phyloP scores from a whole-genome alignment of 2,888 invertebrate species.

The Macrosoma leucophasiata region DNA sequence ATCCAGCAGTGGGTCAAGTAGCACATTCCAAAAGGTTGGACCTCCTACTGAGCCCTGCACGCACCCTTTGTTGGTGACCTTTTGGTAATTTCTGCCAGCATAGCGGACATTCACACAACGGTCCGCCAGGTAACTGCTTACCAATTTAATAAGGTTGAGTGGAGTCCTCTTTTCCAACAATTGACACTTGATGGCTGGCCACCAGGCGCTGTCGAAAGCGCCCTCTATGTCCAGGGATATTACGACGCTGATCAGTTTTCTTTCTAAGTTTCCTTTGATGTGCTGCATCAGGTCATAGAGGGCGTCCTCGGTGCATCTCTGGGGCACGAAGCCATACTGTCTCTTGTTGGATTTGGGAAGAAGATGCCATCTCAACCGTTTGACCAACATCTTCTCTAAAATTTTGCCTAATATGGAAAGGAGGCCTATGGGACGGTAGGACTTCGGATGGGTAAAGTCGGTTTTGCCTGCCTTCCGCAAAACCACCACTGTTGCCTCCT shows the following conservation, averaged over 20 bases:
- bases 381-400: conserved; percentile 12
- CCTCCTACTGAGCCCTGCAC: conserved; percentile 19
- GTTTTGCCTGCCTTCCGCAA: no score
- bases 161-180: conserved; percentile 10
- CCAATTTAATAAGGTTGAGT: not conserved
- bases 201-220: conserved; percentile 22
- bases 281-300: conserved; percentile 17
- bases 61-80: conserved; percentile 13
- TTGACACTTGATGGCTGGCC: conserved; percentile 14
- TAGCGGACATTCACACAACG: conserved; percentile 8
- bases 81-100: conserved; percentile 1
- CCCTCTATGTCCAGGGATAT: conserved; percentile 23
- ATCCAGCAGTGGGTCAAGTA: no score
- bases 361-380: conserved; percentile 11
- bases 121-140: conserved; percentile 10
- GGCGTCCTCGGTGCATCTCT: conserved; percentile 21
- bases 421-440: conserved; percentile 18
- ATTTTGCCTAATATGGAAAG: conserved; percentile 11
- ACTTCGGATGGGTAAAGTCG: no score
- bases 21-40: conserved; percentile 11
- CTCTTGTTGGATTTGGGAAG: conserved; percentile 9
- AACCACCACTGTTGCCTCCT: no score
- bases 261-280: conserved; percentile 1
- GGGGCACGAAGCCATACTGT: conserved; percentile 23
- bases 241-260: conserved; percentile 3